These are phyloP conservation scores for human (Homo sapiens) DNA, from an alignment of 2,113 vertebrate genomes.

Conservation along the genomic window GRCh38 chr19:42411001-42411500, in stretches of 20 bases:
- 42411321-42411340: background rate
- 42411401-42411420: background rate
- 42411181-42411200: background rate
- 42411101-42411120: background rate
- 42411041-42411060: background rate
- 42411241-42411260: background rate
- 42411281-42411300: background rate
- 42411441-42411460: background rate
- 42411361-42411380: background rate
- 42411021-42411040: background rate
- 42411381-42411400: background rate
- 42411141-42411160: background rate
- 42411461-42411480: background rate
- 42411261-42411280: background rate
- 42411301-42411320: background rate
- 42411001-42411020: background rate
- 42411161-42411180: background rate
- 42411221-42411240: background rate
- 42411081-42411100: background rate
- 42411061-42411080: too few relatives aligned
- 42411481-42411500: background rate
- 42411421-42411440: background rate
- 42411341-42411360: background rate
- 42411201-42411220: background rate
- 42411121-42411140: background rate